These are phyloP conservation scores for Taurulus bubalis DNA, from an alignment of 2,113 vertebrate species.

Conservation along the genomic window DNA sequence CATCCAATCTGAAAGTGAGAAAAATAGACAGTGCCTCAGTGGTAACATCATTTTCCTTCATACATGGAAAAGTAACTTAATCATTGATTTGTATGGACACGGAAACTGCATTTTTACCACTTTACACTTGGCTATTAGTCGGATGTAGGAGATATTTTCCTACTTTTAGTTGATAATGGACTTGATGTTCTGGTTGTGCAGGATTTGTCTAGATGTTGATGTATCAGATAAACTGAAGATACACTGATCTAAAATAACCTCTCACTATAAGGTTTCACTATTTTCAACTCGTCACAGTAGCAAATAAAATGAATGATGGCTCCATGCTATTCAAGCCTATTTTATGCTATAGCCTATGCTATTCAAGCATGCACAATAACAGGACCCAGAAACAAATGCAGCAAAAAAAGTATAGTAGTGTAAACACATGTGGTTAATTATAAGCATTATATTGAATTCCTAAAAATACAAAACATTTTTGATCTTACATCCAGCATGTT, in stretches of 20 bases:
- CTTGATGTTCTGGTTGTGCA: background rate
- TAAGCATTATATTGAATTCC: background rate
- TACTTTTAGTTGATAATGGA: background rate
- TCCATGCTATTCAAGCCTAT: background rate
- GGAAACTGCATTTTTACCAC: background rate
- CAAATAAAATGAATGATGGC: background rate
- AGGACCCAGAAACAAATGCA: background rate
- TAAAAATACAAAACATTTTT: background rate
- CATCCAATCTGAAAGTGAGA: background rate
- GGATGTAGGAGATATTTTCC: background rate
- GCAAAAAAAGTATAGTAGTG: too few relatives aligned
- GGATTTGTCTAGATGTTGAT: background rate
- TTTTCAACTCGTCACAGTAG: background rate
- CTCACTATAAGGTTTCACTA: background rate
- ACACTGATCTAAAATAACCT: background rate
- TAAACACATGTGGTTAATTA: background rate
- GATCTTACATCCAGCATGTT: constrained; percentile 90
- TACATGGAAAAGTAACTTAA: background rate
- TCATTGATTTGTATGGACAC: background rate
- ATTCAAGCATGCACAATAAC: background rate
- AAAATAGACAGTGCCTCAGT: background rate
- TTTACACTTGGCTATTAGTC: too few relatives aligned
- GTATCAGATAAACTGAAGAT: too few relatives aligned
- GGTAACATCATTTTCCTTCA: background rate
- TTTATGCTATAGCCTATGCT: too few relatives aligned